A percentile compares a stretch with the other conserved stretches of the same genome.
These are phyloP conservation scores for Drosophila siamana DNA, from an alignment of 2,888 invertebrate genomes.

Conservation along the genomic window DNA sequence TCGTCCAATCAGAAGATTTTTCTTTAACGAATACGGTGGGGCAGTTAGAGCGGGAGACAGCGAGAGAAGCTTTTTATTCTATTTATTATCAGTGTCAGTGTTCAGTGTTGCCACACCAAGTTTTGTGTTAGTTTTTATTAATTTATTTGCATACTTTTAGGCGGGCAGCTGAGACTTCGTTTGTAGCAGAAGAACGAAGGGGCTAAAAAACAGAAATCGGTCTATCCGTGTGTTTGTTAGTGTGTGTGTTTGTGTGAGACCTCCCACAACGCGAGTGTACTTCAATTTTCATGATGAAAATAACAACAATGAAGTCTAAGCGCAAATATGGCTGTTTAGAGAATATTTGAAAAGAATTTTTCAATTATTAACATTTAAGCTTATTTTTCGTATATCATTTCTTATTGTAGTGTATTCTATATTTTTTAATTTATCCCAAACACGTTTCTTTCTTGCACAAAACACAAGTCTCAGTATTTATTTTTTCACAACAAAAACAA, in stretches of 20 bases:
- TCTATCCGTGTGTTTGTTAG: slow-evolving; percentile 12
- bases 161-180: slow-evolving; percentile 29
- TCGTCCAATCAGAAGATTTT: slow-evolving; percentile 20
- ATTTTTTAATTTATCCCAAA: slow-evolving; percentile 67
- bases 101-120: slow-evolving; percentile 22
- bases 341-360: slow-evolving; percentile 84
- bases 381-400: slow-evolving; percentile 79
- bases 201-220: slow-evolving; percentile 20
- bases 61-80: slow-evolving; percentile 15
- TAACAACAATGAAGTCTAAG: slow-evolving; percentile 85
- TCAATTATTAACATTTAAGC: slow-evolving; percentile 76
- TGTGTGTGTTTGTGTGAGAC: slow-evolving; percentile 16
- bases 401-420: slow-evolving; percentile 75
- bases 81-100: slow-evolving; percentile 29
- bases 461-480: slow-evolving; percentile 30
- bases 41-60: neutral
- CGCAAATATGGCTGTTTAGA: slow-evolving; percentile 85
- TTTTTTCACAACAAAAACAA: slow-evolving; percentile 6
- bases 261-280: slow-evolving; percentile 56
- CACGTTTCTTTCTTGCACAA: slow-evolving; percentile 46
- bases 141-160: slow-evolving; percentile 63
- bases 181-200: slow-evolving; percentile 33
- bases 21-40: neutral
- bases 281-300: slow-evolving; percentile 83
- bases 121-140: slow-evolving; percentile 35